Conservation (phyloP, 2,113 vertebrate genomes). For the Colaptes auratus region DNA sequence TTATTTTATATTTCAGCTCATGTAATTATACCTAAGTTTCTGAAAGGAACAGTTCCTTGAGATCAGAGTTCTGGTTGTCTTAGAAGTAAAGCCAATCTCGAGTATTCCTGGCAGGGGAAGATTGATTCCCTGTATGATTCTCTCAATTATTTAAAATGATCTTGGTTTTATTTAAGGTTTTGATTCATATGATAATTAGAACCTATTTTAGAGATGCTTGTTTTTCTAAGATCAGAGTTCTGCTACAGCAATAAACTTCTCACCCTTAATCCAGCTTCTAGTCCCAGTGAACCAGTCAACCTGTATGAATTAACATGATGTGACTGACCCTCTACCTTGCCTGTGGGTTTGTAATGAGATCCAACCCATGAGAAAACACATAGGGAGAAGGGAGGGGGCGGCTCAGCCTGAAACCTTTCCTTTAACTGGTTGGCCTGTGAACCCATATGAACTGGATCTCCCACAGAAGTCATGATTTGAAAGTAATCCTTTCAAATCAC, state of each 20-base stretch:
- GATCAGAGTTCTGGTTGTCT: constrained; percentile 42
- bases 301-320: constrained; percentile 65
- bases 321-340: constrained; percentile 61
- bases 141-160: constrained; percentile 62
- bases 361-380: neutral
- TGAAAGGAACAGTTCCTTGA: constrained; percentile 37
- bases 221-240: constrained; percentile 53
- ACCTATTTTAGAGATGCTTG: constrained; percentile 29
- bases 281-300: constrained; percentile 50
- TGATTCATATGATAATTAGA: constrained; percentile 56
- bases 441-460: constrained; percentile 21
- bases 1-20: constrained; percentile 57
- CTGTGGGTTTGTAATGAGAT: constrained; percentile 62
- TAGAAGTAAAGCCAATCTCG: constrained; percentile 53
- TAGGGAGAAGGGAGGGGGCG: neutral
- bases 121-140: constrained; percentile 58
- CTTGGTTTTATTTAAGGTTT: constrained; percentile 55
- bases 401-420: constrained; percentile 32
- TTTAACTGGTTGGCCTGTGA: constrained; percentile 60
- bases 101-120: constrained; percentile 44
- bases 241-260: constrained; percentile 49
- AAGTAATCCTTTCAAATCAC: constrained; percentile 57
- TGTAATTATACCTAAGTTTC: constrained; percentile 53
- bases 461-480: constrained; percentile 29
- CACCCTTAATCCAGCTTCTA: constrained; percentile 38